Conservation (phyloP, 2,797 vertebrate genomes). For the Antrozous pallidus region DNA sequence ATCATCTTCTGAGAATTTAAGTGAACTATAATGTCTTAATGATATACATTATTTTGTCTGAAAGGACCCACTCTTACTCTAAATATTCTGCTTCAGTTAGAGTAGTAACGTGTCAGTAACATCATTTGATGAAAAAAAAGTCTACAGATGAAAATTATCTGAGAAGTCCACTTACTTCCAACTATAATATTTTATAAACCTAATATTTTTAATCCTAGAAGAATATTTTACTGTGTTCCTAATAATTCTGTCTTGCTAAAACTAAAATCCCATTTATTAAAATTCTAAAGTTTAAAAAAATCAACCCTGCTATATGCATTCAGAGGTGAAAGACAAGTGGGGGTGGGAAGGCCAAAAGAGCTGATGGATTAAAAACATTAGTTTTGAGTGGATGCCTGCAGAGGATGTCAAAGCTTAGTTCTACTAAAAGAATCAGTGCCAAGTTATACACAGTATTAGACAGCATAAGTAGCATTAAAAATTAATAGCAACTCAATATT, state of each 20-base stretch:
- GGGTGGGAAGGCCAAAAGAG: not conserved
- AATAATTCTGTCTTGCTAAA: constrained; percentile 57
- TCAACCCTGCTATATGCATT: constrained; percentile 54
- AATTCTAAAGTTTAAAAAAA: constrained; percentile 62
- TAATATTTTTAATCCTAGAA: constrained; percentile 46
- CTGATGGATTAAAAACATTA: constrained; percentile 79
- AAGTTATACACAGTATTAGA: constrained; percentile 80
- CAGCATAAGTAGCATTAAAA: constrained; percentile 79
- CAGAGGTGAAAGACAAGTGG: constrained; percentile 10
- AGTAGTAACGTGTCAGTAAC: constrained; percentile 44
- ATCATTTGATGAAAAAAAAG: constrained; percentile 62
- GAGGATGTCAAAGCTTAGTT: constrained; percentile 75
- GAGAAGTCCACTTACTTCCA: not conserved
- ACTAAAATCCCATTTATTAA: constrained; percentile 66
- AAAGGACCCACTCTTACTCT: constrained; percentile 50
- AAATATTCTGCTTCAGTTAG: constrained; percentile 66
- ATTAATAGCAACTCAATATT: constrained; percentile 78
- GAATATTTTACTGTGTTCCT: constrained; percentile 15
- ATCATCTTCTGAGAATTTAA: constrained; percentile 7
- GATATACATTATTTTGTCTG: constrained; percentile 46
- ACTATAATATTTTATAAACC: constrained; percentile 16
- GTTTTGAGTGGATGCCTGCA: constrained; percentile 75
- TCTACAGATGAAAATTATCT: constrained; percentile 50
- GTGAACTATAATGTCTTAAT: constrained; percentile 49
- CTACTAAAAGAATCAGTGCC: constrained; percentile 75